A percentile compares a stretch with the other conserved stretches of the same genome.
Conservation (phyloP, 2,797 vertebrate species). For the Chanos chanos region DNA sequence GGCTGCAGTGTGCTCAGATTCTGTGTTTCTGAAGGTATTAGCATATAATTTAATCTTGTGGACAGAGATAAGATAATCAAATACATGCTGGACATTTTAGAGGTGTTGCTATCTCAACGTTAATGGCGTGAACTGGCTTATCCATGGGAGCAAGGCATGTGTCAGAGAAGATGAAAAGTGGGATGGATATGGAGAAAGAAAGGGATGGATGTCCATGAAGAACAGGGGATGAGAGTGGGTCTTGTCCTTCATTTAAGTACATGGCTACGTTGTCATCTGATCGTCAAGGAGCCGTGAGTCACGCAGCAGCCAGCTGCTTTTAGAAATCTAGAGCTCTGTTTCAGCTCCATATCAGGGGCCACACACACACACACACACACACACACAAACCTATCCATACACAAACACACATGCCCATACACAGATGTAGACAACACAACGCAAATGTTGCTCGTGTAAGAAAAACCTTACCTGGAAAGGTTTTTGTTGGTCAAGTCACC, state of each 20-base stretch:
- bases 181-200: neutral
- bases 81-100: too few species aligned
- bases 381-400: conserved; percentile 1
- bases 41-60: too few species aligned
- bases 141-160: neutral
- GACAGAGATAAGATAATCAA: too few species aligned
- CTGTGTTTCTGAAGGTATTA: too few species aligned
- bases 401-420: neutral
- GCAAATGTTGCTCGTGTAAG: too few species aligned
- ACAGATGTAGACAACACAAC: too few species aligned
- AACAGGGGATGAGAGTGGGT: too few species aligned
- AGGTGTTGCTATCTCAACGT: too few species aligned
- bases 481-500: neutral
- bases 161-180: neutral
- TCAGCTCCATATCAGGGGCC: conserved; percentile 49
- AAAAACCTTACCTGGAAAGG: neutral
- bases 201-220: neutral
- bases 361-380: neutral
- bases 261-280: conserved; percentile 47
- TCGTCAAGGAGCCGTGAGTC: conserved; percentile 50
- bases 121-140: neutral
- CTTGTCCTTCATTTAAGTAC: conserved; percentile 27
- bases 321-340: conserved; percentile 48
- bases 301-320: conserved; percentile 54
- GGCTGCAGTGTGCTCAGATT: too few species aligned